Evolutionary conservation across 1,140 invertebrate genomes (phyloP), one percentile per base, ranked within the genome.

Genomic region (Musca vetustissima): DNA sequence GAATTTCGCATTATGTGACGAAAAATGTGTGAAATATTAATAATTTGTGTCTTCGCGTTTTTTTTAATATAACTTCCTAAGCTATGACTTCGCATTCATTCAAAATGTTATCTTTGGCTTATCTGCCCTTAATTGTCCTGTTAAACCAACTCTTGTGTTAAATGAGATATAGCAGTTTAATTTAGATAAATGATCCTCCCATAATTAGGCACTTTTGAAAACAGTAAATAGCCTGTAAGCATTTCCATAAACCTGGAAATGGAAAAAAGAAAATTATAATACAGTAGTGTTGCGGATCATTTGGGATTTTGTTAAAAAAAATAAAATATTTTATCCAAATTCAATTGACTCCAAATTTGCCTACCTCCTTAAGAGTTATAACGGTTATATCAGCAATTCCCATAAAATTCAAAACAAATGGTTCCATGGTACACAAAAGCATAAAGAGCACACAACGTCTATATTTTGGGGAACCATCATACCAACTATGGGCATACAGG

Each of bases 401-500:
- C 22, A 21, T 64, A 0, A 70, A 53, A n/a, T 59, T 66, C 6
- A 70, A 52, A 43, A 15, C 64, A 24, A 66, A 32, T 11, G 64
- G 64, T 19, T 28, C 2, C 14, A 28, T 25, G 8, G 65, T 61
- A 32, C 52, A 64, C 17, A 61, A 0, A 13, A 70, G 19, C 32
- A 66, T 59, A 22, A 57, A 22, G 13, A 66, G 43, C 6, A 66
- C 52, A 14, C 53, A n/a, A 24, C 43, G 21, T 17, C 52, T 61
- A 19, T 70, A 70, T 24, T 17, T 28, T 14, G 57, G 13, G 8
- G 69, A 64, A 22, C 65, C 69, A 61, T 50, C 48, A 11, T 21
- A 14, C 69, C 65, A 70, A 25, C 67, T 64, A 32, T 70, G 69
- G 2, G n/a, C 49, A 22, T 70, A 70, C 36, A 70, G n/a, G 7